These are phyloP conservation scores for Bacillus rossius DNA, from an alignment of 1,140 invertebrate species.

Conservation along the genomic window DNA sequence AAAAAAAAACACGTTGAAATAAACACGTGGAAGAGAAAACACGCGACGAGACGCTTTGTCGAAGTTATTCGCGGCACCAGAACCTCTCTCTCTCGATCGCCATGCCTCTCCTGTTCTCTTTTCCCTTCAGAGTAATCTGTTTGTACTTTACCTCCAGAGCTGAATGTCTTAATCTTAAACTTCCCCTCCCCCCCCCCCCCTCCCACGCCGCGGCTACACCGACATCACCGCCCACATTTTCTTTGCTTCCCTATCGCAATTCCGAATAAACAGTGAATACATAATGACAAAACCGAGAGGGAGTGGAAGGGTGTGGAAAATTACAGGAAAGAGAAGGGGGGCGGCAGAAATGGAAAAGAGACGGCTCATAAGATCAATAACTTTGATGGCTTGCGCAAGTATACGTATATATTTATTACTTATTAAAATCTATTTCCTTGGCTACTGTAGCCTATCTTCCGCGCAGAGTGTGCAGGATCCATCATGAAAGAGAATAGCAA, in stretches of 20 bases:
- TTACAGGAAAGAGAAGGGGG: not conserved
- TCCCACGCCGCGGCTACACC: too few relatives aligned
- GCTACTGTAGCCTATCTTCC: not conserved
- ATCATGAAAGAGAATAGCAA: conserved; percentile 9
- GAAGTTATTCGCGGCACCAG: too few relatives aligned
- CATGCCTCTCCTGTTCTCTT: too few relatives aligned
- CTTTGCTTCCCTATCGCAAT: too few relatives aligned
- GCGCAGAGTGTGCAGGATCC: conserved; percentile 3
- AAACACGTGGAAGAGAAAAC: too few relatives aligned
- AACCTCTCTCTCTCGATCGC: too few relatives aligned
- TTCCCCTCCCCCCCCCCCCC: not conserved
- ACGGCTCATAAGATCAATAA: conserved; percentile 9
- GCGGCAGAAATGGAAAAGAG: not conserved
- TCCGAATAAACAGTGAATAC: conserved; percentile 9
- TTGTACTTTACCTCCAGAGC: not conserved
- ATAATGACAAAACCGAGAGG: not conserved
- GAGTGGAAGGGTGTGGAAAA: not conserved
- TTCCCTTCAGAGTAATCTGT: too few relatives aligned
- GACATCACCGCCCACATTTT: too few relatives aligned
- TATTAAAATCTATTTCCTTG: conserved; percentile 10
- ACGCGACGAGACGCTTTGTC: too few relatives aligned
- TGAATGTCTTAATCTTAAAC: conserved; percentile 11
- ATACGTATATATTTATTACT: conserved; percentile 12
- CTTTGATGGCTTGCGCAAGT: conserved; percentile 8
- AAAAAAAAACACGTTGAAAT: too few relatives aligned